Conservation (phyloP, 2,888 invertebrate species). For the Stenodema calcarata region DNA sequence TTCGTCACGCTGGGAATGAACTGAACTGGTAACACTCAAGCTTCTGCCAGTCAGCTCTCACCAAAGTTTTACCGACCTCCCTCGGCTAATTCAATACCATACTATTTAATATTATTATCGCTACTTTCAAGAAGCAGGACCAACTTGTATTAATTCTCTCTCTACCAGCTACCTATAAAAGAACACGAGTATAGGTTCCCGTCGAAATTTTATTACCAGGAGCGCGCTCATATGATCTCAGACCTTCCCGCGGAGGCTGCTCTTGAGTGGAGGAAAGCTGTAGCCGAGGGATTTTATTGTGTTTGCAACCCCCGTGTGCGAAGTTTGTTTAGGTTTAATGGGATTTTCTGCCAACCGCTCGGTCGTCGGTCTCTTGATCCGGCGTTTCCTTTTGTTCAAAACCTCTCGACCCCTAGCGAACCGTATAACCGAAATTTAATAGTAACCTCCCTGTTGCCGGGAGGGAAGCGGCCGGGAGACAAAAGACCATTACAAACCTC, state of each 20-base stretch:
- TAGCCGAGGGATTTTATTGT: background rate
- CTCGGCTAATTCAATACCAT: background rate
- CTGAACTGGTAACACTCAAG: too few relatives aligned
- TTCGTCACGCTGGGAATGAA: too few relatives aligned
- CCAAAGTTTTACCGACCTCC: background rate
- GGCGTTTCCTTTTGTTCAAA: background rate
- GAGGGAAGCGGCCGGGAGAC: background rate
- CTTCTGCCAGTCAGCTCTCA: background rate
- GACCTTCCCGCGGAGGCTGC: background rate
- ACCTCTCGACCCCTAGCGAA: background rate
- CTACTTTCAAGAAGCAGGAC: background rate
- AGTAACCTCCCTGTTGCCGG: background rate
- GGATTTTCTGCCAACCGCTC: background rate
- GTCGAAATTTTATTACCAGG: background rate
- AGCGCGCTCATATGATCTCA: background rate
- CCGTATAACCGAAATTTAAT: conserved; percentile 2
- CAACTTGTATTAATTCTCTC: background rate
- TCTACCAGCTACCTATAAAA: background rate
- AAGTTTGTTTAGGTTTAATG: conserved; percentile 18
- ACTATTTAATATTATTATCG: background rate
- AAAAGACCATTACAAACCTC: background rate
- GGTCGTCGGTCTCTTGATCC: background rate
- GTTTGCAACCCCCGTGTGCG: background rate
- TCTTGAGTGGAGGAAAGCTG: background rate
- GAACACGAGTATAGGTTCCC: background rate